These are phyloP conservation scores for Pungitius pungitius DNA, from an alignment of 2,113 vertebrate species.

Conservation along the genomic window DNA sequence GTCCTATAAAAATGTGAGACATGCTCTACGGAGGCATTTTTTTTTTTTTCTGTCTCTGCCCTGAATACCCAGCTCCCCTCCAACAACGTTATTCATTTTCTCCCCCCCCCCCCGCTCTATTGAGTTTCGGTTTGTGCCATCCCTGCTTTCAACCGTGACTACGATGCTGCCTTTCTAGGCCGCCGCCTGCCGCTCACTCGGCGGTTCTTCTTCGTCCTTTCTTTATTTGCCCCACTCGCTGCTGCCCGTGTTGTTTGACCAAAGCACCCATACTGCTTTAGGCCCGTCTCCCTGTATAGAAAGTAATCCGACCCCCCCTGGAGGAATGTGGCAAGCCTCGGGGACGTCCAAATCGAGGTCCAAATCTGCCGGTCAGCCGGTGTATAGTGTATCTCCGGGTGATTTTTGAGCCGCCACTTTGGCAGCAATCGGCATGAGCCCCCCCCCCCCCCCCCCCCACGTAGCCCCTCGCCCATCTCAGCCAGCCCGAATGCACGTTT, in stretches of 20 bases:
- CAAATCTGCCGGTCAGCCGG: constrained; percentile 58
- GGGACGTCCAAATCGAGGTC: constrained; percentile 68
- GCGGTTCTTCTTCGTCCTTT: constrained; percentile 28
- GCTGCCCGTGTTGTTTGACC: constrained; percentile 38
- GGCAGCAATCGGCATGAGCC: constrained; percentile 34
- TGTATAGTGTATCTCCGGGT: constrained; percentile 62
- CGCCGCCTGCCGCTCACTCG: constrained; percentile 46
- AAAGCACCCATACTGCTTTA: constrained; percentile 60
- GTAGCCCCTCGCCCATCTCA: background rate
- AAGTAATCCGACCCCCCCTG: constrained; percentile 68
- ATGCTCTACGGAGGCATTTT: constrained; percentile 21
- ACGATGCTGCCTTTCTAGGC: constrained; percentile 22
- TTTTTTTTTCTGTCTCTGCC: constrained; percentile 39
- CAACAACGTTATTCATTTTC: constrained; percentile 29
- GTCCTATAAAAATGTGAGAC: constrained; percentile 49
- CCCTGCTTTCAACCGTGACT: constrained; percentile 27
- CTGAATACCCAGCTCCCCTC: constrained; percentile 30
- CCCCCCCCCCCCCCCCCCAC: background rate
- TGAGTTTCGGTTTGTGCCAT: constrained; percentile 28
- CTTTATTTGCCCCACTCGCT: constrained; percentile 26
- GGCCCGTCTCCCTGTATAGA: constrained; percentile 70
- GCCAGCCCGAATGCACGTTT: constrained; percentile 10
- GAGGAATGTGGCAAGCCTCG: constrained; percentile 68
- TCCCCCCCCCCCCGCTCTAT: background rate
- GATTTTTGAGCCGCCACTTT: constrained; percentile 46